phyloP scores from a whole-genome alignment of 2,888 invertebrate species.

The Habroteleia sp. region DNA sequence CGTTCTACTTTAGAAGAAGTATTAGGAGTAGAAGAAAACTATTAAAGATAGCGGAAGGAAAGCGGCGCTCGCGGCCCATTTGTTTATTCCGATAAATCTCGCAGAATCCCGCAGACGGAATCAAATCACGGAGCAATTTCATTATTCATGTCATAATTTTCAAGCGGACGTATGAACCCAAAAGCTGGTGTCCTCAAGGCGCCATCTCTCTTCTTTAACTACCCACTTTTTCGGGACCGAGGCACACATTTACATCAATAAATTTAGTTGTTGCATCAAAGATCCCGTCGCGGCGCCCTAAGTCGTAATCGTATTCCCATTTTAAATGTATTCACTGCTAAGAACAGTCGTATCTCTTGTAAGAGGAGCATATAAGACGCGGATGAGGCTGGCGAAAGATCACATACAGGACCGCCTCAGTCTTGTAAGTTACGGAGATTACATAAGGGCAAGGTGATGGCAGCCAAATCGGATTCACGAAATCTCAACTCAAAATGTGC shows the following conservation, averaged over 20 bases:
- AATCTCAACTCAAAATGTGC: slow-evolving; percentile 77
- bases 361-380: slow-evolving; percentile 53
- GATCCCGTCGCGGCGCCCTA: slow-evolving; percentile 55
- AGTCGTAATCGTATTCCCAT: slow-evolving; percentile 75
- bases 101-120: slow-evolving; percentile 26
- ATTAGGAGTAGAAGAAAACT: slow-evolving; percentile 32
- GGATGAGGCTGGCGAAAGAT: slow-evolving; percentile 63
- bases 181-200: slow-evolving; percentile 26
- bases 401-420: slow-evolving; percentile 67
- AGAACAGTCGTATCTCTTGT: slow-evolving; percentile 62
- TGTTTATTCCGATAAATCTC: slow-evolving; percentile 55
- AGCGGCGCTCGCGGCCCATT: slow-evolving; percentile 39
- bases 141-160: slow-evolving; percentile 57
- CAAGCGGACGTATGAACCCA: slow-evolving; percentile 8
- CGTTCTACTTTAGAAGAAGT: slow-evolving; percentile 22
- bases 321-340: slow-evolving; percentile 76
- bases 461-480: slow-evolving; percentile 77
- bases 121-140: slow-evolving; percentile 43
- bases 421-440: slow-evolving; percentile 58
- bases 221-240: slow-evolving; percentile 66
- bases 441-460: slow-evolving; percentile 64
- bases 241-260: slow-evolving; percentile 77
- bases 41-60: slow-evolving; percentile 32
- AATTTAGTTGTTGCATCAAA: slow-evolving; percentile 69
- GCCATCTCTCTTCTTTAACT: slow-evolving; percentile 50